Evolutionary conservation across 2,888 invertebrate genomes (phyloP), one percentile per base, ranked within the genome.

Genomic region (Nomada lathburiana): DNA sequence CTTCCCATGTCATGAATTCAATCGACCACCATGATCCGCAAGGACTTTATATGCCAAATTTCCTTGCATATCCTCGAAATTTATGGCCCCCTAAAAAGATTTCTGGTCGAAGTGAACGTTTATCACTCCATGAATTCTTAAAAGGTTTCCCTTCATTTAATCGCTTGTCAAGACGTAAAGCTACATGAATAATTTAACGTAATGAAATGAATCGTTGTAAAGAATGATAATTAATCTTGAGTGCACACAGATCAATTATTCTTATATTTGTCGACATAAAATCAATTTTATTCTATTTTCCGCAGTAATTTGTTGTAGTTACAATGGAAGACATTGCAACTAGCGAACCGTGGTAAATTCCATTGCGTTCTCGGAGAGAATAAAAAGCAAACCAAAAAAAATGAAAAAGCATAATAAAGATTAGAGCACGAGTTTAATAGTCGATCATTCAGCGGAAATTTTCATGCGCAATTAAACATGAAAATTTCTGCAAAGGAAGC

Each of bases 391-490:
- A 47, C 0, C 20, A 9, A 16, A 44, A 2, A 0, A 47, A 60
- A 20, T 18, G 42, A 26, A n/a, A 29, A 52, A 9, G 11, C 42
- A 4, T 4, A 29, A 11, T 0, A 4, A 18, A 2, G n/a, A 59
- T 55, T 50, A 29, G n/a, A 67, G 20, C 42, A 4, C 29, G 3
- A 20, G 1, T 50, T 50, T 11, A 50, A 62, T 44, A 60, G 20
- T 62, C 55, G 71, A 80, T 67, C 79, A 29, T 79, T 67, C 55
- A 52, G 47, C 26, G 11, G n/a, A 55, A 26, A 62, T 52, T 71
- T 78, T 80, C 55, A 20, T 68, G 23, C 50, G 20, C 75, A 82
- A 79, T 82, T 85, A 73, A 57, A 63, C 63, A 50, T n/a, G 36
- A 50, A 63, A 73, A 79, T 73, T 62, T 60, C 78, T 63, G 55